A percentile compares a stretch with the other conserved stretches of the same genome.
Conservation (phyloP, 2,888 invertebrate species). For the Pachydiplax longipennis region DNA sequence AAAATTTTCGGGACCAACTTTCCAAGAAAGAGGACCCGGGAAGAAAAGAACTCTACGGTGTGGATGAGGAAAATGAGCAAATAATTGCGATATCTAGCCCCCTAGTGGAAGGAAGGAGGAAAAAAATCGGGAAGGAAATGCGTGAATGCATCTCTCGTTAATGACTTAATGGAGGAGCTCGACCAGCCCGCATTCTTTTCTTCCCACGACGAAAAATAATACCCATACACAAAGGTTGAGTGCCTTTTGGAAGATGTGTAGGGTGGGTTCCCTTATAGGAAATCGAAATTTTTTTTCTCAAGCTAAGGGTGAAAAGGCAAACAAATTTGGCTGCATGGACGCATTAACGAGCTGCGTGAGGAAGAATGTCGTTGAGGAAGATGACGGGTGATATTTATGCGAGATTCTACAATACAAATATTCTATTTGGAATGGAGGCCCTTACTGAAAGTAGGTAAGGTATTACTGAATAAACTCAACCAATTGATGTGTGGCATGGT, state of each 20-base stretch:
- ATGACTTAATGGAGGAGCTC: conserved; percentile 20
- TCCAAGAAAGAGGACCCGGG: neutral
- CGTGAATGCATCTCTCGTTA: conserved; percentile 23
- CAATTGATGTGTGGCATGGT: no score
- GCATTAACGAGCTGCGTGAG: neutral
- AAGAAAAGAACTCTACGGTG: neutral
- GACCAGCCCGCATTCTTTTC: neutral
- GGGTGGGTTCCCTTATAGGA: neutral
- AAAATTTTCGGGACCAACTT: no score
- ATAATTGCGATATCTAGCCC: neutral
- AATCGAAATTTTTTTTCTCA: neutral
- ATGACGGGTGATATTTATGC: neutral
- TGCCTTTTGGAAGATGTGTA: neutral
- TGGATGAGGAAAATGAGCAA: neutral
- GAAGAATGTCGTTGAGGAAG: neutral
- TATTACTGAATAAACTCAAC: no score
- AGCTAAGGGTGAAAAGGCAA: neutral
- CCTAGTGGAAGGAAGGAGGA: neutral
- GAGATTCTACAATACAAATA: no score
- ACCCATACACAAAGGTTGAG: neutral
- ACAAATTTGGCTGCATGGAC: neutral
- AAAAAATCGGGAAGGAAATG: neutral
- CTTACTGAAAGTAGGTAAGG: no score
- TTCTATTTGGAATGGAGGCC: no score
- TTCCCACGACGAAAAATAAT: neutral